Conservation (phyloP, 2,113 vertebrate species). For the Potamarius usumacintae region DNA sequence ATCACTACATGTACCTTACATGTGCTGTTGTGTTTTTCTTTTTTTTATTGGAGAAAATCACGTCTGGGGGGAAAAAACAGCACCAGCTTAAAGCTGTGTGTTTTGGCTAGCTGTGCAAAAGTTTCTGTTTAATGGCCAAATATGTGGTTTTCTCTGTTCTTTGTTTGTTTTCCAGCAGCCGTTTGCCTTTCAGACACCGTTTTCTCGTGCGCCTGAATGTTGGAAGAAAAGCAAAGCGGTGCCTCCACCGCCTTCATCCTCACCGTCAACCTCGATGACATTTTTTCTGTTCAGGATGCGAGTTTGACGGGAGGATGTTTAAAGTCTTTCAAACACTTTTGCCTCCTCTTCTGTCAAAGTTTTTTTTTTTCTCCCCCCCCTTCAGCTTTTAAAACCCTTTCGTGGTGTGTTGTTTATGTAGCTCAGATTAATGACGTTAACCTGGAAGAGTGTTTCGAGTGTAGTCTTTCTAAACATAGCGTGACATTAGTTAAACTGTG, state of each 20-base stretch:
- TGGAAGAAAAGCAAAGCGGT: constrained; percentile 12
- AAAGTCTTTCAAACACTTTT: constrained; percentile 17
- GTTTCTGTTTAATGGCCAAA: constrained; percentile 39
- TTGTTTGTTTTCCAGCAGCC: constrained; percentile 43
- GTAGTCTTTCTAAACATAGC: constrained; percentile 45
- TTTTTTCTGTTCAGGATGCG: constrained; percentile 33
- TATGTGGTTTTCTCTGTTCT: constrained; percentile 30
- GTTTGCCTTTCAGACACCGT: constrained; percentile 31
- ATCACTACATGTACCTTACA: neutral
- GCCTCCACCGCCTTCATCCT: constrained; percentile 1
- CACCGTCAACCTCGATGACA: constrained; percentile 1
- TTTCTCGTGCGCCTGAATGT: constrained; percentile 27
- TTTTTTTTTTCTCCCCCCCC: neutral
- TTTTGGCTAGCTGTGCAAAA: constrained; percentile 32
- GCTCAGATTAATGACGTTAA: constrained; percentile 37
- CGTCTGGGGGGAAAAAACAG: neutral
- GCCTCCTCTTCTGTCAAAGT: neutral
- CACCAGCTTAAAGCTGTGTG: neutral
- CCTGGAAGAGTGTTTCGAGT: constrained; percentile 30
- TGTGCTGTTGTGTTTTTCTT: neutral
- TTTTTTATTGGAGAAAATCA: neutral
- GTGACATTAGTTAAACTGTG: constrained; percentile 42
- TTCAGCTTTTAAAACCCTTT: constrained; percentile 14
- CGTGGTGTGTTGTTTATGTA: constrained; percentile 27
- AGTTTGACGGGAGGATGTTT: constrained; percentile 45